Base-by-base conservation (phyloP, 2,797 vertebrate species). In the Cottoperca gobio region DNA sequence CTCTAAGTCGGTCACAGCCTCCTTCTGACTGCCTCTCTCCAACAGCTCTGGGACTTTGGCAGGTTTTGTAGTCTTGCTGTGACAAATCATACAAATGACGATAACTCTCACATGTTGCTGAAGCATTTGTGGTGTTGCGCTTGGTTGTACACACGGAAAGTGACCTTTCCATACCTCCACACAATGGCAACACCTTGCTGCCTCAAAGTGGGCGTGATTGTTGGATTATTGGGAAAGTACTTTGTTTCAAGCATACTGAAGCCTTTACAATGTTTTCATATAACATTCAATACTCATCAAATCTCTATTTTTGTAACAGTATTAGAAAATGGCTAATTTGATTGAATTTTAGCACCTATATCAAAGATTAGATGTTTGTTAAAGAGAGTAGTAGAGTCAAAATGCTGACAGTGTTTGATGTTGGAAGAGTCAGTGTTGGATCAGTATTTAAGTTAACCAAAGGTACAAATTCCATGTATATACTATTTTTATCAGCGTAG, bases 231-330 rank as follows among this genome's bases (percentile, higher is more conserved):
- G 0, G n/a, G 39, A 45, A 24, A 46, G 6, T 43, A 23, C 1
- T 76, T 68, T 14, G 12, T 67, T 62, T 57, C 23, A 65, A 55
- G 19, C 6, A 26, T 39, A 40, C 43, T 42, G 50, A 75, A 35
- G 31, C 40, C 55, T 57, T 46, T 40, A n/a, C 59, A 5, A 43
- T 35, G 21, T 76, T 76, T 77, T 24, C 17, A 2, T 54, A 11
- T 58, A 64, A 68, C 54, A 54, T 62, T 63, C 24, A 75, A 19
- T 33, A 57, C 39, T 1, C 33, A 21, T 83, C 46, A 70, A 70
- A 83, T 79, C n/a, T 78, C 6, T 83, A 71, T 79, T 79, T 82
- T 82, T 87, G 16, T 83, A 84, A 67, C 48, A 58, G 23, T 17
- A 24, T 57, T 58, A 57, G 23, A 66, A 65, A 55, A 52, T 26